phyloP scores from a whole-genome alignment of 2,797 vertebrate genomes.

The Ceryle rudis region DNA sequence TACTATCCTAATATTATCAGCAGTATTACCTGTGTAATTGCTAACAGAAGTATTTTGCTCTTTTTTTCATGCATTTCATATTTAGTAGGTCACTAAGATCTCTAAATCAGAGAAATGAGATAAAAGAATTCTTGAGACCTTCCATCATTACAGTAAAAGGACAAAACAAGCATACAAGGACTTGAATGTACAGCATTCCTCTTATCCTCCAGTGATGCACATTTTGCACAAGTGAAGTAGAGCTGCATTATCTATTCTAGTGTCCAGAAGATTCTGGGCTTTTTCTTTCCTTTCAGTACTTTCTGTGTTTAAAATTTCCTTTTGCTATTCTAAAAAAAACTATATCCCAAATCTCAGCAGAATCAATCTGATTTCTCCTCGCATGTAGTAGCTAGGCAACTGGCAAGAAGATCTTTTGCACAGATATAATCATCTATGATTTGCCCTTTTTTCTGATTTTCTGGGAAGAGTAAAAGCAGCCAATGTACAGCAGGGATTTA shows the following conservation, averaged over 20 bases:
- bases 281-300: background rate
- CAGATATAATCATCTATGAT: background rate
- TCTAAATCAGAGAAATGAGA: background rate
- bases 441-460: background rate
- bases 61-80: background rate
- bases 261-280: background rate
- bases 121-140: background rate
- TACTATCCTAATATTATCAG: background rate
- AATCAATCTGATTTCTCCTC: background rate
- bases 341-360: background rate
- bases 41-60: background rate
- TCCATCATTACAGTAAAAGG: background rate
- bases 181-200: background rate
- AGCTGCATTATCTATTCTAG: background rate
- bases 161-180: background rate
- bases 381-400: constrained; percentile 47
- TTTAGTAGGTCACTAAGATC: background rate
- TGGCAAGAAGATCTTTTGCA: background rate
- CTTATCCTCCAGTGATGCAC: background rate
- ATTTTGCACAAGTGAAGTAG: background rate
- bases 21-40: background rate
- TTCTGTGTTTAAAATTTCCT: background rate
- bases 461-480: background rate
- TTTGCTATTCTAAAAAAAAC: background rate
- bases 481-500: background rate